Evolutionary conservation across 2,113 vertebrate genomes (phyloP).

Genomic region (Dunckerocampus dactyliophorus): DNA sequence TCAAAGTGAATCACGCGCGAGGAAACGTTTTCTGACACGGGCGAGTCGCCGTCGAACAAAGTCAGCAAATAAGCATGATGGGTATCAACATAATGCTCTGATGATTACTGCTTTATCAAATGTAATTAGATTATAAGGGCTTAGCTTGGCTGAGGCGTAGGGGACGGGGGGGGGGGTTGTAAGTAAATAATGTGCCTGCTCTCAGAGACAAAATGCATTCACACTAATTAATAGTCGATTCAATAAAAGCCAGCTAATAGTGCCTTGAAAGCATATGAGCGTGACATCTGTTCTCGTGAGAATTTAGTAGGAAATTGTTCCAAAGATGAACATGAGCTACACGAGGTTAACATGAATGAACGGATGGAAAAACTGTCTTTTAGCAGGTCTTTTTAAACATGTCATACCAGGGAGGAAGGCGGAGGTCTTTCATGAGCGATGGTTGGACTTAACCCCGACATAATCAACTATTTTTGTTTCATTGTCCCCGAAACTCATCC

Average conservation of each 20-base stretch:
- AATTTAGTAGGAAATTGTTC: slow-evolving; percentile 22
- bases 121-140: slow-evolving; percentile 56
- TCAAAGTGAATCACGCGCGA: slow-evolving; percentile 24
- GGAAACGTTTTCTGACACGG: slow-evolving; percentile 15
- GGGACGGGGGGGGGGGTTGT: slow-evolving; percentile 1
- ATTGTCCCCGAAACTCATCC: slow-evolving; percentile 61
- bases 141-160: slow-evolving; percentile 35
- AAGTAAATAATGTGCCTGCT: slow-evolving; percentile 47
- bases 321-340: too few relatives aligned
- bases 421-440: slow-evolving; percentile 55
- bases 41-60: slow-evolving; percentile 26
- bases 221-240: slow-evolving; percentile 71
- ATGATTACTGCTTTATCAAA: slow-evolving; percentile 62
- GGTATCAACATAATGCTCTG: slow-evolving; percentile 46
- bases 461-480: slow-evolving; percentile 45
- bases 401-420: too few relatives aligned
- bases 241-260: slow-evolving; percentile 58
- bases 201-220: slow-evolving; percentile 52
- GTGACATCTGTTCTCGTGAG: slow-evolving; percentile 35
- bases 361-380: too few relatives aligned
- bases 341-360: too few relatives aligned
- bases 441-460: slow-evolving; percentile 37
- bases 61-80: slow-evolving; percentile 44
- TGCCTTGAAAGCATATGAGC: slow-evolving; percentile 64
- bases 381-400: too few relatives aligned